Evolutionary conservation across 1,140 invertebrate genomes (phyloP).

Genomic region (Sarcophaga peregrina): DNA sequence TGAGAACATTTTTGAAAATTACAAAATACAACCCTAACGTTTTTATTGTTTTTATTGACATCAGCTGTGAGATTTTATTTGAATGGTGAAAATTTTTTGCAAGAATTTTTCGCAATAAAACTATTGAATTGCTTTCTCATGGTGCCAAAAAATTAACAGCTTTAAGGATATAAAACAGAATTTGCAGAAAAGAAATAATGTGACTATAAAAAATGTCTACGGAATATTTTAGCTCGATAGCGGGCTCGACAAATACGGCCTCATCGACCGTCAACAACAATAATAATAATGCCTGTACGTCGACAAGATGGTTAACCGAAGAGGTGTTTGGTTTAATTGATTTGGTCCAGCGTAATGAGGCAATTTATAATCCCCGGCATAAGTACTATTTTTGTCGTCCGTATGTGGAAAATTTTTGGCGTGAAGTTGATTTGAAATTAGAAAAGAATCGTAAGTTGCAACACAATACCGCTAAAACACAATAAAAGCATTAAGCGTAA

Average conservation of each 20-base stretch:
- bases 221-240: constrained; percentile 44
- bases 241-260: constrained; percentile 22
- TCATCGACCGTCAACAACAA: neutral
- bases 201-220: constrained; percentile 23
- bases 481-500: no score
- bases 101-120: constrained; percentile 36
- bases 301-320: constrained; percentile 62
- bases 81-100: constrained; percentile 22
- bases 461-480: no score
- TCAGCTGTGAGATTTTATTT: neutral
- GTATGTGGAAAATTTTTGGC: constrained; percentile 65
- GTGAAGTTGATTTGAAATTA: constrained; percentile 60
- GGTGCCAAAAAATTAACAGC: neutral
- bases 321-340: constrained; percentile 64
- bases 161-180: neutral
- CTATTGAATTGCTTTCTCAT: neutral
- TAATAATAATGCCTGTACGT: constrained; percentile 40
- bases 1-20: neutral
- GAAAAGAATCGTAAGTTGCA: constrained; percentile 56
- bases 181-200: neutral
- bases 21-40: neutral
- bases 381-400: constrained; percentile 65
- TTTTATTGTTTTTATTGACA: constrained; percentile 5
- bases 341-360: constrained; percentile 62
- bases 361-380: constrained; percentile 63